These are phyloP conservation scores for Phalacrocorax carbo DNA, from an alignment of 2,113 vertebrate genomes.

Conservation along the genomic window DNA sequence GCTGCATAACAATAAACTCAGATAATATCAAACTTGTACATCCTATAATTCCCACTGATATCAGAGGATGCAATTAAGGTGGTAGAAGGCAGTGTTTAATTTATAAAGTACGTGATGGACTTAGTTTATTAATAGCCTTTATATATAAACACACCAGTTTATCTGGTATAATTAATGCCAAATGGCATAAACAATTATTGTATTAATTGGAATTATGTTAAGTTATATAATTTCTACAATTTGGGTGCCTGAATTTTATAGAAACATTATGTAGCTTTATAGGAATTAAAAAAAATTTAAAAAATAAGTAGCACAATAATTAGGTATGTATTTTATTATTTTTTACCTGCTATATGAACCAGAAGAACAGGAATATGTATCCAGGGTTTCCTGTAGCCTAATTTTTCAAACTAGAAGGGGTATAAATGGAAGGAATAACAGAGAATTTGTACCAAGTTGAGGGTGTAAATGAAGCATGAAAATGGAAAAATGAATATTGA, in stretches of 20 bases:
- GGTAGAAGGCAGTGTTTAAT: background rate
- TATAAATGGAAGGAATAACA: background rate
- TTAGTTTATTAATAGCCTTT: background rate
- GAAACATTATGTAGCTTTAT: background rate
- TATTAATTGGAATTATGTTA: background rate
- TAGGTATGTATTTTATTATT: background rate
- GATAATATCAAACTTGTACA: background rate
- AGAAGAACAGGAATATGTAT: slow-evolving; percentile 83
- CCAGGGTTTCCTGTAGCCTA: slow-evolving; percentile 84
- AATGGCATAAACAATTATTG: background rate
- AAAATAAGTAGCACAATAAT: background rate
- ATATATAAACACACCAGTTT: background rate
- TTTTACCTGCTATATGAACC: slow-evolving; percentile 85
- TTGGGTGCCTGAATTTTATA: background rate
- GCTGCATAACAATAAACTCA: background rate
- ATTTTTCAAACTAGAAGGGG: slow-evolving; percentile 84
- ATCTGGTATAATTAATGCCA: background rate
- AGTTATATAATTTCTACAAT: background rate
- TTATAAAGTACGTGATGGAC: background rate
- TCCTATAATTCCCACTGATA: background rate
- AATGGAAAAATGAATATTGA: background rate
- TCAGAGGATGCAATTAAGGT: background rate
- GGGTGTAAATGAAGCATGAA: background rate
- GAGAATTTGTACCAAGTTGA: background rate
- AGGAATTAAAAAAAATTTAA: background rate